phyloP scores from a whole-genome alignment of 2,797 vertebrate species.

The Eulemur rubriventer region DNA sequence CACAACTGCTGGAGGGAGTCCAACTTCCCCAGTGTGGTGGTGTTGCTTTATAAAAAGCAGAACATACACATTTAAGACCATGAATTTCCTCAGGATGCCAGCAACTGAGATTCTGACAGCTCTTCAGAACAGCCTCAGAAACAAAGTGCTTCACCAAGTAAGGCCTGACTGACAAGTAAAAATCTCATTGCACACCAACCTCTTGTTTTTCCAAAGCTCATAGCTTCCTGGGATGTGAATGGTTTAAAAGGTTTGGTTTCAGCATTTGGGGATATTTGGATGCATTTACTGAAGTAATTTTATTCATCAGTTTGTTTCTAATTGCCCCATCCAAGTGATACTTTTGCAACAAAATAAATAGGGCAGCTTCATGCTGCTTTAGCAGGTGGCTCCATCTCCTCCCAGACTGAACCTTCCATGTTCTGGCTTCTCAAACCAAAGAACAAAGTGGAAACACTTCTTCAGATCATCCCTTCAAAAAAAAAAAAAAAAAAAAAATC shows the following conservation, averaged over 20 bases:
- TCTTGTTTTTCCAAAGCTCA: neutral
- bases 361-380: neutral
- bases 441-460: conserved; percentile 25
- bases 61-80: conserved; percentile 49
- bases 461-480: neutral
- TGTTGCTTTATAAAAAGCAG: conserved; percentile 62
- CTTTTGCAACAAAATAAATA: conserved; percentile 60
- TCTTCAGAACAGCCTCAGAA: conserved; percentile 10
- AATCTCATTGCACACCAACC: conserved; percentile 52
- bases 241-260: neutral
- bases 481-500: neutral
- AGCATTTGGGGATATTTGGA: conserved; percentile 28
- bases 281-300: conserved; percentile 53
- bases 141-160: conserved; percentile 6
- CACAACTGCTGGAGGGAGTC: conserved; percentile 45
- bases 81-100: conserved; percentile 43
- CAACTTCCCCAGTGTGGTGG: conserved; percentile 13
- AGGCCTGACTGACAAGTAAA: conserved; percentile 19
- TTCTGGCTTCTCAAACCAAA: conserved; percentile 38
- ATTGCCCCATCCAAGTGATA: conserved; percentile 30
- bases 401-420: neutral
- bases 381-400: conserved; percentile 6
- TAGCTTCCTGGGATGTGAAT: neutral
- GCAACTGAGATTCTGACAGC: conserved; percentile 48
- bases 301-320: conserved; percentile 55